Evolutionary conservation across 2,888 invertebrate species (phyloP), one percentile per base, ranked within the genome.

Genomic region (Euclidia mi): DNA sequence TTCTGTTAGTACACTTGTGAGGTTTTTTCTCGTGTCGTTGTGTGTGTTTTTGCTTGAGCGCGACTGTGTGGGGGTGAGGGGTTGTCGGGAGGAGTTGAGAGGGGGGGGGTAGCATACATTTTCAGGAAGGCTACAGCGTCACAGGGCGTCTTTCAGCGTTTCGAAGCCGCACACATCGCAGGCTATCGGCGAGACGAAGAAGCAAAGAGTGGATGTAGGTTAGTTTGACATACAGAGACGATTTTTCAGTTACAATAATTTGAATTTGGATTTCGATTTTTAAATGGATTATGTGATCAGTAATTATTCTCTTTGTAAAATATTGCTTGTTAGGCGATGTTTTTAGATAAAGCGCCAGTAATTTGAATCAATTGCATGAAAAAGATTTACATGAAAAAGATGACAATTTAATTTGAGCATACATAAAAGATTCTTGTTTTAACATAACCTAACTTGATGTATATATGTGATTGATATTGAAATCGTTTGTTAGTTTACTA

Each of bases 81-180:
- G 77, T 75, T 71, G 70, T 56, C 56, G 64, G 67, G 40, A n/a
- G n/a, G n/a, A n/a, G n/a, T n/a, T n/a, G n/a, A n/a, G n/a, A n/a
- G n/a, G 56, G 60, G 67, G 68, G 69, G 70, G 80, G 86, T 76
- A 81, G 87, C 89, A 90, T 90, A 91, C 91, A 91, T 92, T 92
- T 93, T 93, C 93, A 93, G 93, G 91, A 92, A 92, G 89, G 91
- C 91, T 82, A 82, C 82, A 71, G 82, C 91, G 90, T 91, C 92
- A 92, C 92, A 89, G 87, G 88, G 90, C 93, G 92, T 94, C 94
- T 94, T 94, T 94, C 94, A 93, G 88, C 90, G 91, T 89, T 88
- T 87, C 88, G 88, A 90, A 87, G 88, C 82, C 91, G 92, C 94
- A 93, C 94, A 94, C 94, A 94, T 92, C 82, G 89, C 79, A 81